Evolutionary conservation across 1,140 invertebrate genomes (phyloP).

Genomic region (Acromyrmex echinatior): DNA sequence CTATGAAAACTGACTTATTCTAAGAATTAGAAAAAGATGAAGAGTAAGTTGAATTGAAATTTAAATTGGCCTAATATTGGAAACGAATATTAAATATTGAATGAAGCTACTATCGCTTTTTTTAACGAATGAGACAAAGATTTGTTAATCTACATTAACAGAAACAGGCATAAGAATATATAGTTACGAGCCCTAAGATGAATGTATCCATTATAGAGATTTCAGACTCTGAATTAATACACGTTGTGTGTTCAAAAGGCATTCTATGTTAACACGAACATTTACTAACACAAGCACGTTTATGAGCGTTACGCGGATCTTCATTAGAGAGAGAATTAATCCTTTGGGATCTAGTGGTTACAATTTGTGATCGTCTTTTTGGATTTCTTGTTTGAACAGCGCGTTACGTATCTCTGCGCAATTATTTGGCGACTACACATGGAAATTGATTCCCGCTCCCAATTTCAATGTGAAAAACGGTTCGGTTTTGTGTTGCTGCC

Average conservation of each 20-base stretch:
- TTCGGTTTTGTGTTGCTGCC: neutral
- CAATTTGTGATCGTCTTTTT: conserved; percentile 10
- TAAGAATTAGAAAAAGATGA: too few species aligned
- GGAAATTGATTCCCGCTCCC: conserved; percentile 5
- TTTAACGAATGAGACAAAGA: too few species aligned
- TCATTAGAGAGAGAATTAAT: conserved; percentile 23
- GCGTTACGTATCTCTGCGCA: neutral
- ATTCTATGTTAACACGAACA: conserved; percentile 7
- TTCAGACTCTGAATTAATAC: conserved; percentile 18
- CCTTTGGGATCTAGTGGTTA: neutral
- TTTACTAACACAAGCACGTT: conserved; percentile 23
- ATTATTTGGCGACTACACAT: conserved; percentile 43
- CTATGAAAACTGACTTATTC: too few species aligned
- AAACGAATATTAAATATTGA: too few species aligned
- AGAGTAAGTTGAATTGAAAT: too few species aligned
- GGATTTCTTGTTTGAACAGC: conserved; percentile 30
- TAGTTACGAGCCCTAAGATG: neutral
- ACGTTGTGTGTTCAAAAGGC: conserved; percentile 4
- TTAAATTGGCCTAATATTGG: too few species aligned
- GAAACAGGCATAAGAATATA: too few species aligned
- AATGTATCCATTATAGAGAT: neutral
- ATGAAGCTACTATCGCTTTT: too few species aligned
- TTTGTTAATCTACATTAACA: too few species aligned
- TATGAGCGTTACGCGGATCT: neutral
- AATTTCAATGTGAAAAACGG: neutral